Percentiles rank a stretch among this genome's conserved stretches.
phyloP scores from a whole-genome alignment of 2,888 invertebrate species.

The Protula sp. region DNA sequence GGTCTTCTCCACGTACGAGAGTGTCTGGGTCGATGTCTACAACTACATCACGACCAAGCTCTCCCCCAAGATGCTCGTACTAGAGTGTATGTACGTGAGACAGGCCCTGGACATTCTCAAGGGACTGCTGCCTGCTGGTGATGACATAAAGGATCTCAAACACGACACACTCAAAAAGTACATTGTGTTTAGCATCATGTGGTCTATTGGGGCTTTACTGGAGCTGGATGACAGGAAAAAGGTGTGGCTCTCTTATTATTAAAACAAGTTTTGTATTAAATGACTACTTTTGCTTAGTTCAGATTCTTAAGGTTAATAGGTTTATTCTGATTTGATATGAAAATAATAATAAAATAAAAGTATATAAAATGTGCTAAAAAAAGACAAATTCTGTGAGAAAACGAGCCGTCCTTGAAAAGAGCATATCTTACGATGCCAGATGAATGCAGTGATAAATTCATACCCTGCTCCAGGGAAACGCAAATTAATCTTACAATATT shows the following conservation, averaged over 20 bases:
- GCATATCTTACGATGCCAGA: no score
- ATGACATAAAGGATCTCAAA: constrained; percentile 56
- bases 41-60: constrained; percentile 82
- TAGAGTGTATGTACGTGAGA: constrained; percentile 84
- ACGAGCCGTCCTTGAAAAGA: no score
- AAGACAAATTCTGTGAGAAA: no score
- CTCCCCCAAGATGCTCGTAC: constrained; percentile 69
- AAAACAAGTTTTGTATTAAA: neutral
- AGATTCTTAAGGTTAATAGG: no score
- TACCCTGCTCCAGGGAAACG: no score
- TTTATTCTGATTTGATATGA: neutral
- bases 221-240: constrained; percentile 76
- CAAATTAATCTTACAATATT: no score
- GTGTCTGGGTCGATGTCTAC: constrained; percentile 68
- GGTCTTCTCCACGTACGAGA: constrained; percentile 67
- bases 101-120: constrained; percentile 68
- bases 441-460: no score
- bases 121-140: constrained; percentile 70
- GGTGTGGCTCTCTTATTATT: constrained; percentile 52
- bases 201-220: constrained; percentile 87
- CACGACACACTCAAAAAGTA: constrained; percentile 65
- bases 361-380: no score
- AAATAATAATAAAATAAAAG: neutral
- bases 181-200: constrained; percentile 81
- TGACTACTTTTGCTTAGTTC: no score